These are phyloP conservation scores for Holacanthus passer DNA, from an alignment of 2,113 vertebrate species.

Conservation along the genomic window DNA sequence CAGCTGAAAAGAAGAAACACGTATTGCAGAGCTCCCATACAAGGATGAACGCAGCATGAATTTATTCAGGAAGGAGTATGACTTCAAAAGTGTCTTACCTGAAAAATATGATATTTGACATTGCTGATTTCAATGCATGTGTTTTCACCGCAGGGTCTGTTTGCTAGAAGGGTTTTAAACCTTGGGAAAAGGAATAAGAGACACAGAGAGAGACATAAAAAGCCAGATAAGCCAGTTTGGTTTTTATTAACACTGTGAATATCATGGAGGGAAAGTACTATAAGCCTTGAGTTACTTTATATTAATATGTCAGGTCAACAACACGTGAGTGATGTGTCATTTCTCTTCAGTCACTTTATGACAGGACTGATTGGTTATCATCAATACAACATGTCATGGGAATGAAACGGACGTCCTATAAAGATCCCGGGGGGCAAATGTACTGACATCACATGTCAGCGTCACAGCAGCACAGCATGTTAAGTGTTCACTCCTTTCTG, in stretches of 20 bases:
- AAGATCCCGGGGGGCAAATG: background rate
- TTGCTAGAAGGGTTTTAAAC: conserved; percentile 95
- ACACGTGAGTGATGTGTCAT: no score
- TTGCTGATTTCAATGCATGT: conserved; percentile 98
- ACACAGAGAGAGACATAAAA: background rate
- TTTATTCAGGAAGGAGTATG: background rate
- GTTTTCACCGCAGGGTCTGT: conserved; percentile 93
- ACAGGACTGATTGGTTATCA: conserved; percentile 11
- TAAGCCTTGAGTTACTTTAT: background rate
- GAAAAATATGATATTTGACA: conserved; percentile 98
- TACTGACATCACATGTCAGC: background rate
- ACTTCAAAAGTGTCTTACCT: conserved; percentile 81
- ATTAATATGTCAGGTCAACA: background rate
- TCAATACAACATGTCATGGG: conserved; percentile 11
- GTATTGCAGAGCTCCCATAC: background rate
- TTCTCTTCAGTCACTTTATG: conserved; percentile 7
- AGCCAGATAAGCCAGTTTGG: background rate
- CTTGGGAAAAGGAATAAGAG: conserved; percentile 67
- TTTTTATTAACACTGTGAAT: conserved; percentile 1
- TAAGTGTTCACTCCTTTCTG: background rate
- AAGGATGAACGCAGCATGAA: background rate
- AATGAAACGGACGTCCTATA: conserved; percentile 8
- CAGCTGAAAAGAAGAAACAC: conserved; percentile 85
- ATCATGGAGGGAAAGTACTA: background rate
- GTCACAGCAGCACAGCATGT: no score